Conservation (phyloP, 2,113 vertebrate species). For the Sorex fumeus region DNA sequence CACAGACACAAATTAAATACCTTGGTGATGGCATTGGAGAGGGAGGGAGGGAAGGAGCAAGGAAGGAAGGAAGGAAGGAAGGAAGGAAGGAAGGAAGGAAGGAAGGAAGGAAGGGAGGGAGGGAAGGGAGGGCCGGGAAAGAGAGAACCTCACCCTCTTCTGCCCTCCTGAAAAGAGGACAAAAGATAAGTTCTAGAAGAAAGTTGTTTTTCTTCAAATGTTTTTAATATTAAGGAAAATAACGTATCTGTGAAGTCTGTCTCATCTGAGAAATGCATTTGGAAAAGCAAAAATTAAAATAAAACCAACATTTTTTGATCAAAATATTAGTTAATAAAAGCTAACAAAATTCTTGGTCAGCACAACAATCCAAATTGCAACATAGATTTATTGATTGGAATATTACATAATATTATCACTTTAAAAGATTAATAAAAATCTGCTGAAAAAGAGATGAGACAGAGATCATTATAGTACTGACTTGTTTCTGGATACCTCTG, state of each 20-base stretch:
- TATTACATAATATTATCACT: neutral
- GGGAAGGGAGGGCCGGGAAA: neutral
- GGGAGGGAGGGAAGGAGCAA: no score
- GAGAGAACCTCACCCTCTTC: neutral
- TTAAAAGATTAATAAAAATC: slow-evolving; percentile 32
- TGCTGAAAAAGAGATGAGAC: neutral
- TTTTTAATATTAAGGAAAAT: slow-evolving; percentile 18
- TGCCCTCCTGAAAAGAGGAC: neutral
- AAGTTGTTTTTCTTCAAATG: neutral
- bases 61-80: no score
- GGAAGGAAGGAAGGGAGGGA: neutral
- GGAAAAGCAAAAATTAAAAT: slow-evolving; percentile 31
- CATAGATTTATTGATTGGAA: neutral
- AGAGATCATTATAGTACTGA: neutral
- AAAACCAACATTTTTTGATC: slow-evolving; percentile 5
- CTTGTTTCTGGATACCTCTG: neutral
- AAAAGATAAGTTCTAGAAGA: neutral
- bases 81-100: no score
- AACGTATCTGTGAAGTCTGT: neutral
- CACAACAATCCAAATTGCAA: neutral
- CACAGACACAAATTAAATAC: neutral
- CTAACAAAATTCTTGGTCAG: slow-evolving; percentile 1
- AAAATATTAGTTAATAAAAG: slow-evolving; percentile 9
- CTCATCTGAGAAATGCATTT: neutral
- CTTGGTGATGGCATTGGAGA: no score